A percentile compares a stretch with the other conserved stretches of the same genome.
phyloP scores from a whole-genome alignment of 92 coral and sea anemone species.

The Epizoanthus illoricatus region DNA sequence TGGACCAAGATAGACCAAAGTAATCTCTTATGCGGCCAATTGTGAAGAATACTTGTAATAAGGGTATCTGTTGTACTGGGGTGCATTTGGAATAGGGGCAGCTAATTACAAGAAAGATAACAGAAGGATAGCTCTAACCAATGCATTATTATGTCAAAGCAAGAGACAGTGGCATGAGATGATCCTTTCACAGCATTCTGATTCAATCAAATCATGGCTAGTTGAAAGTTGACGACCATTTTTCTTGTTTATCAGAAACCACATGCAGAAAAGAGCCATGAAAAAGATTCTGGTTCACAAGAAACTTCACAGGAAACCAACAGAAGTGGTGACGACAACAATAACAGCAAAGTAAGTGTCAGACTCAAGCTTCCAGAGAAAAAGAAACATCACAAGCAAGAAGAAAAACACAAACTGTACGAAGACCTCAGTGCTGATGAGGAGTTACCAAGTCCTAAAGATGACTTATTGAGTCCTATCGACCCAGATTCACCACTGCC shows the following conservation, averaged over 20 bases:
- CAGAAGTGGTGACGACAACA: not conserved
- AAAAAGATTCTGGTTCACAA: not conserved
- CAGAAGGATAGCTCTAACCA: no score
- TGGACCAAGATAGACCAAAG: no score
- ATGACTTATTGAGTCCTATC: conserved; percentile 15
- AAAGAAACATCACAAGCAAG: no score
- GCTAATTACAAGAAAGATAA: no score
- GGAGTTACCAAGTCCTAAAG: conserved; percentile 8
- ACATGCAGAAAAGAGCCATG: not conserved
- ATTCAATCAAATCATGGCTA: no score
- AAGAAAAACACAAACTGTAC: conserved; percentile 5
- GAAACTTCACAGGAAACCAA: not conserved
- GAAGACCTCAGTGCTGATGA: conserved; percentile 35
- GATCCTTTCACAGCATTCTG: no score
- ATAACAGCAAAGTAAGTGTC: not conserved
- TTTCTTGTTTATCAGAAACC: not conserved
- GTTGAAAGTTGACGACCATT: not conserved
- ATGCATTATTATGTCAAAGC: no score
- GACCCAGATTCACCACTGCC: conserved; percentile 16
- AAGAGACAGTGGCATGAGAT: no score
- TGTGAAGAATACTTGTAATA: no score
- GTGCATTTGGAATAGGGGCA: no score
- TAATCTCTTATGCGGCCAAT: no score
- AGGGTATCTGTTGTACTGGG: no score
- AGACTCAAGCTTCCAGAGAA: conserved; percentile 17